Conservation (phyloP, 2,113 vertebrate genomes). For the Chloropsis hardwickii region DNA sequence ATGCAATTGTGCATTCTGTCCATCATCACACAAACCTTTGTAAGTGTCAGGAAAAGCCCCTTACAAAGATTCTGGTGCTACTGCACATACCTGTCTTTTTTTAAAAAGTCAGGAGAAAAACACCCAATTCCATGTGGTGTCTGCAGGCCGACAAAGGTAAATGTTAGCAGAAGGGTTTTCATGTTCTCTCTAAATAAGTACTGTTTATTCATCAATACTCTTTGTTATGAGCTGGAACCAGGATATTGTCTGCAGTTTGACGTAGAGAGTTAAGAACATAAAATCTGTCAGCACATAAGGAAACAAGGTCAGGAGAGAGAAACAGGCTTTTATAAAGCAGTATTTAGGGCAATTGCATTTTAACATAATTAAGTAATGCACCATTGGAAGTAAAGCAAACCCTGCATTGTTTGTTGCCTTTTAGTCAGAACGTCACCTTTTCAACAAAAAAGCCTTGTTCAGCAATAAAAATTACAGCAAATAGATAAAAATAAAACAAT, state of each 20-base stretch:
- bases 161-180: not conserved
- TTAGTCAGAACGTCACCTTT: not conserved
- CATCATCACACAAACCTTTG: not conserved
- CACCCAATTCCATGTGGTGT: not conserved
- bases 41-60: not conserved
- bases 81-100: not conserved
- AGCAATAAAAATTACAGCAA: not conserved
- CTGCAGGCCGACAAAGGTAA: not conserved
- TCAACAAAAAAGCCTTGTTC: not conserved
- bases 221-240: not conserved
- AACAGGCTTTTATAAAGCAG: not conserved
- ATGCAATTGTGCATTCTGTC: not conserved
- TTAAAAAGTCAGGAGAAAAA: not conserved
- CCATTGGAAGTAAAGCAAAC: not conserved
- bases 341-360: constrained; percentile 27
- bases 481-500: not conserved
- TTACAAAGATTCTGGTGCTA: not conserved
- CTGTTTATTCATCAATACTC: not conserved
- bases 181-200: not conserved
- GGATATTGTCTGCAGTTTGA: not conserved
- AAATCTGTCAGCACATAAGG: not conserved
- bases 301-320: not conserved
- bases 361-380: not conserved
- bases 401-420: not conserved
- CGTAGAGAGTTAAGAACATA: not conserved